These are phyloP conservation scores for Conus betulinus DNA, from an alignment of 1,140 invertebrate species.

Conservation along the genomic window DNA sequence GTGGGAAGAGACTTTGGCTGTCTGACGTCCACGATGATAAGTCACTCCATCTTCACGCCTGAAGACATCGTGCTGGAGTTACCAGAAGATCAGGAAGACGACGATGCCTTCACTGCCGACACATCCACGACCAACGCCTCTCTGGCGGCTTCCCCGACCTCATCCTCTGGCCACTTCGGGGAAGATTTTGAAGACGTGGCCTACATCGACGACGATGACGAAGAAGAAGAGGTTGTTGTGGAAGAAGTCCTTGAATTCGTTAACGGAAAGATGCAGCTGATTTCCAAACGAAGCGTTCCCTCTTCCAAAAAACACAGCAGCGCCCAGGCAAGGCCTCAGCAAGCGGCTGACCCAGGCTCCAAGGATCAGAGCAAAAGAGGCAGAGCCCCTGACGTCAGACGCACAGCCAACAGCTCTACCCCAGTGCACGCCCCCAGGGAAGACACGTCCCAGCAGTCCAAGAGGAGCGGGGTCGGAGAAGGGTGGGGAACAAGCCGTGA, in stretches of 20 bases:
- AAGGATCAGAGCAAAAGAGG: background rate
- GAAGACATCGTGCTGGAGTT: constrained; percentile 22
- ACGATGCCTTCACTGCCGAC: background rate
- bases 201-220: background rate
- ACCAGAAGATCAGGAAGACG: background rate
- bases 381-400: background rate
- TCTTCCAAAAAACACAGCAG: background rate
- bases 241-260: constrained; percentile 9
- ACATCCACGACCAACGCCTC: background rate
- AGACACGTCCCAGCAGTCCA: background rate
- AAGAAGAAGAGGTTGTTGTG: background rate
- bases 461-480: background rate
- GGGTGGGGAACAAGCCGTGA: background rate
- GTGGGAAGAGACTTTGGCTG: constrained; percentile 44
- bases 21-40: constrained; percentile 11
- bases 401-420: background rate
- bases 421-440: background rate
- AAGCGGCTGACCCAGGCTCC: background rate
- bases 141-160: background rate
- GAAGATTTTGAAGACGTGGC: background rate
- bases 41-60: constrained; percentile 39
- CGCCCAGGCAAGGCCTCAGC: background rate
- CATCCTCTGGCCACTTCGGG: background rate
- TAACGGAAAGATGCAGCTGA: constrained; percentile 30
- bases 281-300: background rate